Evolutionary conservation across 2,113 vertebrate genomes (phyloP).

Genomic region (Verasper variegatus): DNA sequence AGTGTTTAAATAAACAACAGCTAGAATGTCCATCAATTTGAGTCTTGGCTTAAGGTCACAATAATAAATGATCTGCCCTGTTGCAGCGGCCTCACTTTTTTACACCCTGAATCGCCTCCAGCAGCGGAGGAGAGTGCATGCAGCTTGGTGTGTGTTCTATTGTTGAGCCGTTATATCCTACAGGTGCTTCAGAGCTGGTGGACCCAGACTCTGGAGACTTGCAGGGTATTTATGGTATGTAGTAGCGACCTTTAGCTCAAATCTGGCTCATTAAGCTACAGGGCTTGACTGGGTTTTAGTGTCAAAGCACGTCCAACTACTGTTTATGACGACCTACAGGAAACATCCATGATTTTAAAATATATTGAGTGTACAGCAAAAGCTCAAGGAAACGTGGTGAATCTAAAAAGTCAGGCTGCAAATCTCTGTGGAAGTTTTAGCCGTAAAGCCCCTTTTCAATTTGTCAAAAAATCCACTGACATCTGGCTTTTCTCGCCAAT

Average conservation of each 20-base stretch:
- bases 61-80: not conserved
- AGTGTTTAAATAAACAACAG: not conserved
- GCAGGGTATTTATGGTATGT: constrained; percentile 39
- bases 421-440: constrained; percentile 3
- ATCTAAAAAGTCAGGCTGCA: not conserved
- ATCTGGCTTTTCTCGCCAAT: not conserved
- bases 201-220: not conserved
- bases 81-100: not conserved
- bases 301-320: constrained; percentile 17
- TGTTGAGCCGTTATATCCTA: constrained; percentile 16
- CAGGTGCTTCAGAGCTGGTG: constrained; percentile 2
- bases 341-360: not conserved
- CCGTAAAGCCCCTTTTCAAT: not conserved
- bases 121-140: not conserved
- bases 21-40: not conserved
- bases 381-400: not conserved
- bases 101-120: not conserved
- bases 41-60: not conserved
- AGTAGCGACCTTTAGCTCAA: constrained; percentile 60
- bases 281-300: constrained; percentile 16
- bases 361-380: not conserved
- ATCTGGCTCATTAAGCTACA: constrained; percentile 39
- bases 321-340: not conserved
- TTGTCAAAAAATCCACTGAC: not conserved
- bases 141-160: not conserved